These are phyloP conservation scores for Brachionus koreanus DNA, from an alignment of 1,140 invertebrate genomes.

Conservation along the genomic window DNA sequence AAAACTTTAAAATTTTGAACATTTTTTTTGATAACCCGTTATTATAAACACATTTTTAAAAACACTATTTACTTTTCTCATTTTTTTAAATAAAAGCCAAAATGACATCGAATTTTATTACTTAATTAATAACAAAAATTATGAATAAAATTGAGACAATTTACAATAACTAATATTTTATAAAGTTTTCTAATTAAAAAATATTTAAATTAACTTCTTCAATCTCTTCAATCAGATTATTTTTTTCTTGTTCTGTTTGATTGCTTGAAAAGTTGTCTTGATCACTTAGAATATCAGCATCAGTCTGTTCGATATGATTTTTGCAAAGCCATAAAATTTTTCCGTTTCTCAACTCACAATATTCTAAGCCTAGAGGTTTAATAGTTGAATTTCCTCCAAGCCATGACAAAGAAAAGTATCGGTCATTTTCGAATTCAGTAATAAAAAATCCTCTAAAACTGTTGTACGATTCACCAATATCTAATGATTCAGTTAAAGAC, in stretches of 20 bases:
- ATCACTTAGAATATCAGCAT: constrained; percentile 34
- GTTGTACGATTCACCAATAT: background rate
- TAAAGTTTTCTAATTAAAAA: background rate
- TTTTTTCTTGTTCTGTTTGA: background rate
- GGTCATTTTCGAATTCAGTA: background rate
- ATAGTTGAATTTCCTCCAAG: background rate
- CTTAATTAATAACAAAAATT: background rate
- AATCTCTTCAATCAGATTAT: background rate
- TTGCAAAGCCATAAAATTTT: constrained; percentile 55
- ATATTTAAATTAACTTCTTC: background rate
- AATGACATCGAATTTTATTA: too few species aligned
- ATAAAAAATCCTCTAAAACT: constrained; percentile 6
- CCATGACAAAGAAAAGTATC: background rate
- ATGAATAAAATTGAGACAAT: background rate
- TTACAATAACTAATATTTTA: background rate
- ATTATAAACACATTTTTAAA: too few species aligned
- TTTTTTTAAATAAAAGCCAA: too few species aligned
- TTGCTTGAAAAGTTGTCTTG: background rate
- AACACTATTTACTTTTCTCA: too few species aligned
- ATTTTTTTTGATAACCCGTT: too few species aligned
- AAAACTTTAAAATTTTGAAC: too few species aligned
- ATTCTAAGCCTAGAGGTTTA: background rate
- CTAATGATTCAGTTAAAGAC: background rate
- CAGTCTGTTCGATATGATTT: constrained; percentile 49
- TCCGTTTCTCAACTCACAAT: constrained; percentile 54